Evolutionary conservation across 2,797 vertebrate species (phyloP).

Genomic region (Oceanodroma leucorhoa): DNA sequence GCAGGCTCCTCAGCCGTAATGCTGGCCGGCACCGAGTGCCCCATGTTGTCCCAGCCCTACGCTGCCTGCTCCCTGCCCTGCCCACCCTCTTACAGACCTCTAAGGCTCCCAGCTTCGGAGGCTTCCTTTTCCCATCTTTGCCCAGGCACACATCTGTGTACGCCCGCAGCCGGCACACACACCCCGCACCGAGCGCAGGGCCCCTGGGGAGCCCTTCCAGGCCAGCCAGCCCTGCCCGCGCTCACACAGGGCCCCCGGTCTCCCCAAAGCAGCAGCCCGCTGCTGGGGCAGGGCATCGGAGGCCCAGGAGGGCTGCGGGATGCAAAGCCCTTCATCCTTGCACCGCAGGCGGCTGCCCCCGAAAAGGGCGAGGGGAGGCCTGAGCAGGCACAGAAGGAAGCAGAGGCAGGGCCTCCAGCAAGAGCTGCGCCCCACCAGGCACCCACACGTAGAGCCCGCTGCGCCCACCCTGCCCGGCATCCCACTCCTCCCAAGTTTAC

Average conservation of each 20-base stretch:
- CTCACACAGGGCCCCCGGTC: not conserved
- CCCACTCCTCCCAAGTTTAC: not conserved
- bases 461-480: not conserved
- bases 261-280: not conserved
- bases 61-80: not conserved
- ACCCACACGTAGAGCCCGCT: rapidly evolving
- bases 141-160: no score
- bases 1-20: not conserved
- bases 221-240: not conserved
- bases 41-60: not conserved
- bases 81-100: not conserved
- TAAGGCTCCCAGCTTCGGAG: not conserved
- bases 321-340: not conserved
- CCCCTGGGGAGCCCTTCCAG: not conserved
- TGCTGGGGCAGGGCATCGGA: not conserved
- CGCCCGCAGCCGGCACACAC: rapidly evolving
- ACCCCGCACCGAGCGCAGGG: not conserved
- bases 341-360: not conserved
- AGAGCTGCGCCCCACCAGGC: not conserved
- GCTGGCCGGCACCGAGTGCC: not conserved
- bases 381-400: not conserved
- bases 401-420: not conserved
- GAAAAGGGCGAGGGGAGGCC: rapidly evolving
- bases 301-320: not conserved
- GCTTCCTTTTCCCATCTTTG: not conserved